Percentiles rank a stretch among this genome's conserved stretches.
Conservation (phyloP, 2,797 vertebrate genomes). For the Falco cherrug region DNA sequence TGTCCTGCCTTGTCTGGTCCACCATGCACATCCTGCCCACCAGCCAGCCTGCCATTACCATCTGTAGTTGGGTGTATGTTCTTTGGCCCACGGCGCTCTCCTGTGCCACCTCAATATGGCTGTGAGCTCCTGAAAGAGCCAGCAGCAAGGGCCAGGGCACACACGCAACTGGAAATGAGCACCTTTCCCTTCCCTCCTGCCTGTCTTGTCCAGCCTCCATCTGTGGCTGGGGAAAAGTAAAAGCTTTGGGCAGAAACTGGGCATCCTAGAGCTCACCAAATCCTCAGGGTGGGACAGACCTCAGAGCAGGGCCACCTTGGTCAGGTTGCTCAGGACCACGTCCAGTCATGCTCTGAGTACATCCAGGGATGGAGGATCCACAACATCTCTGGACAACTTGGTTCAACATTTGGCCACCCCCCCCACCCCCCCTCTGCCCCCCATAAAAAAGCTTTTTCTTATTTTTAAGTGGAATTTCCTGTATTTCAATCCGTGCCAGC, state of each 20-base stretch:
- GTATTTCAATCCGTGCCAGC: fast-evolving
- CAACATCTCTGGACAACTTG: not conserved
- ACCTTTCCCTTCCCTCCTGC: not conserved
- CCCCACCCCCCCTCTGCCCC: no score
- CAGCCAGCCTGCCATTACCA: not conserved
- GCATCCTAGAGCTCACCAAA: not conserved
- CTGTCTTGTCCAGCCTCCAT: not conserved
- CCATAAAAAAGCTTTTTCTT: not conserved
- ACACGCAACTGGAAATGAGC: fast-evolving
- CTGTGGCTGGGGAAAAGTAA: not conserved
- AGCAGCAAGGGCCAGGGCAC: no score
- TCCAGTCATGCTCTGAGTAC: not conserved
- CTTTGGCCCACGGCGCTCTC: not conserved
- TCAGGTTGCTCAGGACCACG: not conserved
- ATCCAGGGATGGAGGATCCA: not conserved
- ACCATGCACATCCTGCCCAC: not conserved
- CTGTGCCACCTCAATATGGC: fast-evolving
- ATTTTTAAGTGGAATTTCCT: not conserved
- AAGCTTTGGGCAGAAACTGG: not conserved
- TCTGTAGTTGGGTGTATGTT: not conserved
- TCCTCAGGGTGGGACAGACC: not conserved
- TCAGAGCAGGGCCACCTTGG: not conserved
- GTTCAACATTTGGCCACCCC: fast-evolving
- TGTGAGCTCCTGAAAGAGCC: not conserved
- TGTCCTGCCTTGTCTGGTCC: not conserved